A percentile compares a stretch with the other conserved stretches of the same genome.
Conservation (phyloP, 53 echinoderm and acorn worm genomes). For the Glandiceps talaboti region DNA sequence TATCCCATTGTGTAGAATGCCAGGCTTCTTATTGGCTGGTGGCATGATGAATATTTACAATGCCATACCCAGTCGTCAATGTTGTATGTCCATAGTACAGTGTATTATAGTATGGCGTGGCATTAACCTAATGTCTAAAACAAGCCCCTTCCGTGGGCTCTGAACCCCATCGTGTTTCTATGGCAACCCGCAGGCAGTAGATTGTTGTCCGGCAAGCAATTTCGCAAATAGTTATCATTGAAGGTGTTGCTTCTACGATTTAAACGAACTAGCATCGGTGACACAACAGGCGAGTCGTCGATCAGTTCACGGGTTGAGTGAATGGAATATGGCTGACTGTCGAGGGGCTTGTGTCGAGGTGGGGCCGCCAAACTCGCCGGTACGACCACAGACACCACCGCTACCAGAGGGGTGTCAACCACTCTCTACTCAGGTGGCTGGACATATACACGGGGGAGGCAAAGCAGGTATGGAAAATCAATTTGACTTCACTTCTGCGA, state of each 20-base stretch:
- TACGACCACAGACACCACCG: slow-evolving; percentile 20
- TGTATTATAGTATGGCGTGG: neutral
- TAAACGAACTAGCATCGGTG: no score
- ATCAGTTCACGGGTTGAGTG: neutral
- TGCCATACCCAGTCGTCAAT: neutral
- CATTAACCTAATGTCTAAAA: neutral
- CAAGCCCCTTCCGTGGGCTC: neutral
- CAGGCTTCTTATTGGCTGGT: neutral
- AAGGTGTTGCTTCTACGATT: no score
- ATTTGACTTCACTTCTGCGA: no score
- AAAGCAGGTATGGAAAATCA: slow-evolving; percentile 70
- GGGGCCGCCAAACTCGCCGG: neutral
- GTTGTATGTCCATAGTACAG: neutral
- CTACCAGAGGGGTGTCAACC: slow-evolving; percentile 58
- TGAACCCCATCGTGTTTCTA: neutral
- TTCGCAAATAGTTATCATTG: no score
- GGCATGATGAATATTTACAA: neutral
- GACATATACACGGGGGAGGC: slow-evolving; percentile 60
- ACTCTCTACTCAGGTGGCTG: slow-evolving; percentile 64
- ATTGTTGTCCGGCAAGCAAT: neutral
- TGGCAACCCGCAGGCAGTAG: neutral
- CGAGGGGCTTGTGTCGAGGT: neutral
- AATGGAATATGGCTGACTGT: neutral
- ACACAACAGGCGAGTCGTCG: no score
- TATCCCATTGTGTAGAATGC: no score